Evolutionary conservation across 2,888 invertebrate genomes (phyloP), one percentile per base, ranked within the genome.

Genomic region (Mythimna lalbum): DNA sequence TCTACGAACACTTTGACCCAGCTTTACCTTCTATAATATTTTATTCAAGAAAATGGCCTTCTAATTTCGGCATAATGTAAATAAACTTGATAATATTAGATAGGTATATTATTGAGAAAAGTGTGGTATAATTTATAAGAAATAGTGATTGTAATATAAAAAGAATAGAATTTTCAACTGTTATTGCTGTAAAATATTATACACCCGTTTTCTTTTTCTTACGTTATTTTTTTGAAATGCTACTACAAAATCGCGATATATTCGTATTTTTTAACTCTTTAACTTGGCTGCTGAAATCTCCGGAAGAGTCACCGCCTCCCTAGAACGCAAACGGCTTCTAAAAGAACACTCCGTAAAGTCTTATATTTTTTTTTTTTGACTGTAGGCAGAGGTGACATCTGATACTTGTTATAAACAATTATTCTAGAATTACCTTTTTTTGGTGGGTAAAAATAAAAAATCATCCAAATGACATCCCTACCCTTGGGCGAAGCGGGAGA

Each of bases 1-100:
- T 74, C 21, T 69, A 55, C 19, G 10, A 60, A 53, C 53, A 55
- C 77, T 39, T 62, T 36, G 52, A 67, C 31, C 27, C 61, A 59
- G 49, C 52, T 59, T 80, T 59, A 47, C 19, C 39, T 52, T 19
- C 31, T 60, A n/a, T n/a, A 74, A 33, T 39, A 65, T 64, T 80
- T 80, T 64, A 65, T 76, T 67, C 55, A 68, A 81, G 67, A 70
- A 83, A 86, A 89, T 85, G 86, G 88, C 88, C 87, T 90, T 90
- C 86, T 86, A 81, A 86, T 87, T 89, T 87, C 84, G 86, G 85
- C 82, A 84, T 85, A 87, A 78, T 81, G 80, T 84, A 82, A 79
- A 84, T 83, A 82, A 69, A 47, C 55, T 72, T 79, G 73, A 79
- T 87, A 85, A 85, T 83, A 80, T 84, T 84, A 86, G 76, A 70